Base-by-base conservation (phyloP, 2,888 invertebrate species). In the Adelphocoris suturalis region DNA sequence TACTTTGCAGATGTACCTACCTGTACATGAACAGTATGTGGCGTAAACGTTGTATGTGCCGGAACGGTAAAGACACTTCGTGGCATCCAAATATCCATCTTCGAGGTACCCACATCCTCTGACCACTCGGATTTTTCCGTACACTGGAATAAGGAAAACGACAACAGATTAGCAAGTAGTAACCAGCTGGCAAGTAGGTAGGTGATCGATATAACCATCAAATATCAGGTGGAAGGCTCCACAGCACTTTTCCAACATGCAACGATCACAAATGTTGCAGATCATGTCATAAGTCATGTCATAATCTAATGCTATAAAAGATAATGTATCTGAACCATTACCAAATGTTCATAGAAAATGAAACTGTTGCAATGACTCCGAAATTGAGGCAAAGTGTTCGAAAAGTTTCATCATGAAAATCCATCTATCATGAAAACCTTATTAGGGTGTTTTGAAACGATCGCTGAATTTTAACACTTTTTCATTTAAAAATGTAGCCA, bases 21-120 rank as follows among this genome's bases (percentile, higher is more conserved):
- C 95, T 92, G 96, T 95, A 93, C 98, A 98, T 90, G 96, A 95
- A 93, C 97, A 98, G 93, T 97, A 97, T 1, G 95, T 94, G 86
- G 96, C 95, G 92, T 95, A 95, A 0, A 97, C 95, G 92, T 96
- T 96, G 91, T 96, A 96, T 19, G 96, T 97, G 55, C 97, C 97
- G 16, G 95, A 94, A 91, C 96, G 95, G 92, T 95, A 94, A 91
- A 95, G 93, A 93, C 97, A 97, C 9, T 94, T 94, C 90, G 94
- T 94, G 92, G 95, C 94, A 92, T 95, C 95, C 84, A 93, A 94
- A 87, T 93, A 55, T 23, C 37, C 92, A 91, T 97, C 96, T 28
- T 94, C 94, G 84, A 97, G 94, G 93, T 96, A 97, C 1, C 97
- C 97, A 92, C 97, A 98, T 90, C 96, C 95, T 61, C 97, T 95